Evolutionary conservation across 2,888 invertebrate genomes (phyloP), one percentile per base, ranked within the genome.

Genomic region (Dermolepida albohirtum): DNA sequence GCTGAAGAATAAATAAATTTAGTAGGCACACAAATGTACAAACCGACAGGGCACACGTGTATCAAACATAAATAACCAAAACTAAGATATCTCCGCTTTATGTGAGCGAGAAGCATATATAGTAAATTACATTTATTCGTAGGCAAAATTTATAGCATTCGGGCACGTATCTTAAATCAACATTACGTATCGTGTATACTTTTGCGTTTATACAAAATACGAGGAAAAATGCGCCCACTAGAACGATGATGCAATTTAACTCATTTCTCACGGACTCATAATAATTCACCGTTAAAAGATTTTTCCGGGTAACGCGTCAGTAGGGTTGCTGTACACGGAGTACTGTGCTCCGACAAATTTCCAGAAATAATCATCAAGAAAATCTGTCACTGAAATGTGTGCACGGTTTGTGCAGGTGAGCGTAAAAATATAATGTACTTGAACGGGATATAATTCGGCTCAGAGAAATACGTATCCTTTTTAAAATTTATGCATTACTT

Each of bases 181-280:
- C 66, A 47, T 66, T 59, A 59, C 66, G 55, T 59, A 59, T 41
- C 40, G 40, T 64, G 64, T 64, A 43, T 41, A 51, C 40, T 50
- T 34, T 43, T 52, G 27, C 41, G 52, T 64, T 64, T 64, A 41
- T 64, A 72, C 73, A 75, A 78, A 70, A 74, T 57, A 72, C 70
- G 67, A 72, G 71, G 72, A 71, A 71, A 71, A 70, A 72, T 74
- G 71, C 72, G 69, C 73, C n/a, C 44, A 14, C 29, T 12, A 27
- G 29, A 44, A 17, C 44, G 77, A 79, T 75, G 76, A 75, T 76
- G 78, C 77, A 78, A 79, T 80, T 80, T 75, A 75, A 74, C 72
- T 73, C 74, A 74, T 78, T 75, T 72, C 77, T 76, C 79, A 79
- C 79, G 79, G 74, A 77, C 72, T 71, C 73, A 75, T 77, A 79